Evolutionary conservation across 2,113 vertebrate genomes (phyloP).

Genomic region (Grantiella picta): DNA sequence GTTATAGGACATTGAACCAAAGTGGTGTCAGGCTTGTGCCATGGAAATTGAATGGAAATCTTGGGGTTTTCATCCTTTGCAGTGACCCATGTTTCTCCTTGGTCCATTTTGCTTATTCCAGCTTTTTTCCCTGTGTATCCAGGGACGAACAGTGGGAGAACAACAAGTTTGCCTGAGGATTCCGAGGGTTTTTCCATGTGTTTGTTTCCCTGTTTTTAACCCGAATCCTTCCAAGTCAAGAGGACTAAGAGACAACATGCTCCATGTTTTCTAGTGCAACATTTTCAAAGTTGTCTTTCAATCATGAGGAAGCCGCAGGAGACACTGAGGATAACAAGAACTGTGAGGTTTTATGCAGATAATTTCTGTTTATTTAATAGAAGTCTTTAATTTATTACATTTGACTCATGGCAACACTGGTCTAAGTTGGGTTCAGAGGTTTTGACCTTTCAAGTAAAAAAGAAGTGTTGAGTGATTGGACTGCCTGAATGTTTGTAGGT

Average conservation of each 20-base stretch:
- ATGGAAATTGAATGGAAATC: background rate
- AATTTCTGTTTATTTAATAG: background rate
- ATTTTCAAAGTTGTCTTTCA: slow-evolving; percentile 23
- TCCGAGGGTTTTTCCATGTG: background rate
- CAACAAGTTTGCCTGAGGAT: background rate
- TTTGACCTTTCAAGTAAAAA: background rate
- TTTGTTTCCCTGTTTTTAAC: background rate
- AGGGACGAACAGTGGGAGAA: slow-evolving; percentile 18
- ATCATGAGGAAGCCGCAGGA: background rate
- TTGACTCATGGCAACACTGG: background rate
- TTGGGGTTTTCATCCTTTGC: background rate
- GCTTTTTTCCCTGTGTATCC: slow-evolving; percentile 1
- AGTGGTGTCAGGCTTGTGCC: slow-evolving; percentile 1
- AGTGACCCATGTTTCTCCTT: background rate
- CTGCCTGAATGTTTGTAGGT: background rate
- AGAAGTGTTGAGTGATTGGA: background rate
- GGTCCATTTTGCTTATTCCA: slow-evolving; percentile 21
- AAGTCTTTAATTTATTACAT: background rate
- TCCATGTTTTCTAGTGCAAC: background rate
- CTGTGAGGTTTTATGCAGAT: background rate
- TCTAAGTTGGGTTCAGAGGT: background rate
- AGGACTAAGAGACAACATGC: background rate
- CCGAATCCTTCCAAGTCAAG: background rate
- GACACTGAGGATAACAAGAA: background rate
- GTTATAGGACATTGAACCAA: slow-evolving; percentile 34